Evolutionary conservation across 2,113 vertebrate genomes (phyloP), one percentile per base, ranked within the genome.

Genomic region (rat (Rattus norvegicus)): DNA sequence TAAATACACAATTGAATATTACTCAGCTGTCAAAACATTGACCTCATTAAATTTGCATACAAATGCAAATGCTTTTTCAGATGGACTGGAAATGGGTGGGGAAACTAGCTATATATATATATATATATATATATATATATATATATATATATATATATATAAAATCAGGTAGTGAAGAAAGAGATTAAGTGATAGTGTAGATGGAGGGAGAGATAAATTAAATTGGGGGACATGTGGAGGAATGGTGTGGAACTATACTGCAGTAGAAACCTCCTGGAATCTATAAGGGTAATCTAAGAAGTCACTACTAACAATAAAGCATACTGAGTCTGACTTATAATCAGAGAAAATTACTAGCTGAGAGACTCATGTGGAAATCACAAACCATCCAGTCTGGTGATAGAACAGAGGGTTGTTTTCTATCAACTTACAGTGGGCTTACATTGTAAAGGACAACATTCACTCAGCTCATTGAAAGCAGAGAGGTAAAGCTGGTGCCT

Each of bases 81-180:
- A 8, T 47, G 2, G 24, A 47, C 22, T 76, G 33, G 4, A 17
- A 70, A 33, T 36, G 67, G 33, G 11, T 75, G 73, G 39, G 39
- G 11, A 43, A n/a, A 5, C 4, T 6, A 13, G 1, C 39, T 43
- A 5, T n/a, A n/a, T n/a, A n/a, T n/a, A n/a, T n/a, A n/a, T n/a
- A n/a, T n/a, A n/a, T n/a, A n/a, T n/a, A n/a, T n/a, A n/a, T n/a
- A n/a, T n/a, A n/a, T n/a, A n/a, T n/a, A n/a, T n/a, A n/a, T n/a
- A n/a, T n/a, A n/a, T n/a, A n/a, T n/a, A n/a, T n/a, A n/a, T n/a
- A n/a, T n/a, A n/a, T n/a, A n/a, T n/a, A n/a, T n/a, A n/a, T n/a
- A 43, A 43, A 43, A 76, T 76, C 39, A 26, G 10, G 22, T 39
- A 43, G 22, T 39, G 5, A 26, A 76, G 39, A 11, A 72, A 36